phyloP scores from a whole-genome alignment of 2,888 invertebrate species.

The Agapostemon virescens region DNA sequence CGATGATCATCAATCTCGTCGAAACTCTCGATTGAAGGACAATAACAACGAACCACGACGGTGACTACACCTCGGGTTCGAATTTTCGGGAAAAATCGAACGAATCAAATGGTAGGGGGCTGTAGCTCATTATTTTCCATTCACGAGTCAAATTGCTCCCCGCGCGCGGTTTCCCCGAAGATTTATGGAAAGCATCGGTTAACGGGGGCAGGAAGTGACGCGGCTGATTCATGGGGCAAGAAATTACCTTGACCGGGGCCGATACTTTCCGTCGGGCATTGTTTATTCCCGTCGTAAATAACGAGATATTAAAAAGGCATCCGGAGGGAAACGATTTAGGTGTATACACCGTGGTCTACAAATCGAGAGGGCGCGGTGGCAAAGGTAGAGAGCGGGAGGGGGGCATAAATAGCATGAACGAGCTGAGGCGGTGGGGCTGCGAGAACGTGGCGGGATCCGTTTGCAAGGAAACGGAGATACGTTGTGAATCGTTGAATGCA shows the following conservation, averaged over 20 bases:
- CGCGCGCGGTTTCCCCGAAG: background rate
- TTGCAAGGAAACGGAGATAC: conserved; percentile 29
- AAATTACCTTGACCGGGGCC: conserved; percentile 11
- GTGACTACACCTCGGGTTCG: background rate
- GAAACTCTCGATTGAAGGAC: too few species aligned
- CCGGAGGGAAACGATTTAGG: conserved; percentile 8
- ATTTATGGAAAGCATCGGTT: background rate
- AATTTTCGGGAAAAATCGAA: background rate
- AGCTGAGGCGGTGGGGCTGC: conserved; percentile 23
- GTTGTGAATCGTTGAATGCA: conserved; percentile 33
- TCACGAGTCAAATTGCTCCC: background rate
- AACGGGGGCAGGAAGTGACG: background rate
- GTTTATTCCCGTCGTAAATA: conserved; percentile 9
- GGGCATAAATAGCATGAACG: conserved; percentile 36
- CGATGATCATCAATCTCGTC: too few species aligned
- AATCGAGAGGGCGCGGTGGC: background rate
- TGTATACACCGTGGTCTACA: background rate
- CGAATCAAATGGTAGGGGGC: background rate
- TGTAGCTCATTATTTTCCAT: background rate
- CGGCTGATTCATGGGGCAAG: background rate
- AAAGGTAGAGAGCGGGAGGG: background rate
- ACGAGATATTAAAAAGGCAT: background rate
- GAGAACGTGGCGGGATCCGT: conserved; percentile 13
- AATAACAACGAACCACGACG: too few species aligned
- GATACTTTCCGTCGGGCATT: conserved; percentile 8